Base-by-base conservation (phyloP, 2,797 vertebrate species). In the Thaleichthys pacificus region DNA sequence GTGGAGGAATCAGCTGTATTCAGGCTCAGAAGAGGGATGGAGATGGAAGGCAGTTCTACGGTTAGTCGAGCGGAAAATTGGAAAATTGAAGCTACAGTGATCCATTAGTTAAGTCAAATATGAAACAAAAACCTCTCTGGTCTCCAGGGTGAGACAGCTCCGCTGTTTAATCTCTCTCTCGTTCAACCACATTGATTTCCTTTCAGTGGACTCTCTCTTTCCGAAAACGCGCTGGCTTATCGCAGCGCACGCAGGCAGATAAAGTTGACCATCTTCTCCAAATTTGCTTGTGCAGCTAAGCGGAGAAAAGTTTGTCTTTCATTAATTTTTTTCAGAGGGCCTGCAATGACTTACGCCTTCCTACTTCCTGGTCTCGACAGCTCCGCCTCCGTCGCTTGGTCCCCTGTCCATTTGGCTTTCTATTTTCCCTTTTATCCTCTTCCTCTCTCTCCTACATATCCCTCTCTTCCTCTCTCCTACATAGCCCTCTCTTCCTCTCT, bases 71-170 rank as follows among this genome's bases (percentile, higher is more conserved):
- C 84, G 84, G 83, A 93, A 92, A 94, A 93, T 92, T 89, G 87
- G 88, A 92, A 92, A 92, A 86, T 91, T 85, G 84, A 88, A 92
- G 91, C 91, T 89, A 91, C 86, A 91, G 85, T 84, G 90, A 93
- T 85, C 92, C 89, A 93, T 93, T 93, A 92, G 85, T 86, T 77
- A 89, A 92, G 83, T 91, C 87, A 91, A 91, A 93, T 89, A 91
- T 80, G 88, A 92, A 91, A 92, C 90, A 91, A 93, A 63, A 90
- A 81, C n/a, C n/a, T n/a, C n/a, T 82, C 74, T 74, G 42, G 75
- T 87, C 85, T 88, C 87, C 78, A 78, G 5, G 75, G 86, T 88
- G 85, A 88, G 85, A 73, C 76, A 85, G 85, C 79, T 85, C 58
- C 80, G 70, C 72, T 88, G 86, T 74, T 75, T 89, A 89, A 91